Base-by-base conservation (phyloP, 2,888 invertebrate species). In the Callyntrura guangdongensis region DNA sequence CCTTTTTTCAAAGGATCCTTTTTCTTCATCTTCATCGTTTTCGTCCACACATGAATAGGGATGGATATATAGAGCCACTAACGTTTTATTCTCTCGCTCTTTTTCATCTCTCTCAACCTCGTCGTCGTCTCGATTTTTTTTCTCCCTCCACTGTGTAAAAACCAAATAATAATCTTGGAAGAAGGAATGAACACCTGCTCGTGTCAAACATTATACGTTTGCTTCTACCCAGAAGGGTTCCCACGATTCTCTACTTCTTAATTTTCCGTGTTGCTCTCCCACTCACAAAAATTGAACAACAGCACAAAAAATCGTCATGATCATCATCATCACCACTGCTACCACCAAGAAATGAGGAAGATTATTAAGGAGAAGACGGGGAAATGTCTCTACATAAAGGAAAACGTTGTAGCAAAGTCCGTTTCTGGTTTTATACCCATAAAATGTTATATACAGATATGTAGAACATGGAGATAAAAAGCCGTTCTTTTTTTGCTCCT, bases 161-260 rank as follows among this genome's bases (percentile, higher is more conserved):
- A 81, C 83, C 74, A 83, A 89, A 77, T 84, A 74, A 81, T 88
- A 83, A 82, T 83, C 83, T 83, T 90, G 25, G 67, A 69, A 36
- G 82, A 89, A 89, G 92, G 89, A 91, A 92, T 91, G 92, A 92
- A 92, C 92, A 92, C 92, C 92, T 92, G 92, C 92, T 87, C 86
- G 89, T 89, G 89, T 91, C 91, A 89, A 89, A 69, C 89, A 86
- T 89, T 82, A 81, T 61, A 53, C 81, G 74, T 89, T 83, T 74
- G 82, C 81, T 89, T 36, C 81, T 86, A 86, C 86, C 86, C 91
- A 89, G 89, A 91, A 89, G 89, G 89, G 89, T 91, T 90, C 90
- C 91, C 91, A 91, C 89, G 85, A 86, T 87, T 83, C 82, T 88
- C 84, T 84, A 45, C 81, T 77, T 90, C 61, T 77, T 87, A 87